Conservation (phyloP, 2,888 invertebrate genomes). For the Scaptodrosophila latifasciaeformis region DNA sequence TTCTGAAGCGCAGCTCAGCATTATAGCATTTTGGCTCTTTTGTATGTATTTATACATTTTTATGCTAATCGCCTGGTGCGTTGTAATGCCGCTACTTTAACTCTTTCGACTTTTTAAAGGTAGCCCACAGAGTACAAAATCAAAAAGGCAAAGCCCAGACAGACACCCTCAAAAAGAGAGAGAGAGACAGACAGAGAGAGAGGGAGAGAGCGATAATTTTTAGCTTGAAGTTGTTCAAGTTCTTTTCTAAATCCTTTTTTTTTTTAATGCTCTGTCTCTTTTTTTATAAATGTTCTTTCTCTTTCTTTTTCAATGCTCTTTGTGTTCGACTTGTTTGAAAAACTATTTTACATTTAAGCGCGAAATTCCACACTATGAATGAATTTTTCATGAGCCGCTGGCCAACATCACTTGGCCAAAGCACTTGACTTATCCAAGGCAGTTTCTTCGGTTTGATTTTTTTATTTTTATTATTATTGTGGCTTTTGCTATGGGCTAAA, state of each 20-base stretch:
- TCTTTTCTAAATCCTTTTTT: slow-evolving; percentile 4
- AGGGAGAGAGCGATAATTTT: too few relatives aligned
- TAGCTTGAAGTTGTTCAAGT: too few relatives aligned
- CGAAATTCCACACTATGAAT: slow-evolving; percentile 68
- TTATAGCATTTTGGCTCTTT: slow-evolving; percentile 1
- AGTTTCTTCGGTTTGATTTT: too few relatives aligned
- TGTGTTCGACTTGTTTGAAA: slow-evolving; percentile 69
- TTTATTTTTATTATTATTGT: slow-evolving; percentile 6
- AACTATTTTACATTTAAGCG: slow-evolving; percentile 69
- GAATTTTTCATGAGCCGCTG: slow-evolving; percentile 59
- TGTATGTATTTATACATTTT: slow-evolving; percentile 66
- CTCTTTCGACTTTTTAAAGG: slow-evolving; percentile 59
- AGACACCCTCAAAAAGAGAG: too few relatives aligned
- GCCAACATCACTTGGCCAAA: neutral
- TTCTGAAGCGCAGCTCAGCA: slow-evolving; percentile 28
- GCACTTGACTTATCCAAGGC: slow-evolving; percentile 51
- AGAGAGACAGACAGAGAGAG: too few relatives aligned
- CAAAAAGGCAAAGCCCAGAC: slow-evolving; percentile 21
- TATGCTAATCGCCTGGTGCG: slow-evolving; percentile 64
- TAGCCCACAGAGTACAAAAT: slow-evolving; percentile 15
- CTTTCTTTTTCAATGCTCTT: slow-evolving; percentile 64
- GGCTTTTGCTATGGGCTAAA: slow-evolving; percentile 1
- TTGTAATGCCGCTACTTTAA: slow-evolving; percentile 70
- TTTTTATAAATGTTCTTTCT: too few relatives aligned
- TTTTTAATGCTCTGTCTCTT: slow-evolving; percentile 10